These are phyloP conservation scores for Tanaodytes sp. DNA, from an alignment of 2,888 invertebrate species.

Conservation along the genomic window DNA sequence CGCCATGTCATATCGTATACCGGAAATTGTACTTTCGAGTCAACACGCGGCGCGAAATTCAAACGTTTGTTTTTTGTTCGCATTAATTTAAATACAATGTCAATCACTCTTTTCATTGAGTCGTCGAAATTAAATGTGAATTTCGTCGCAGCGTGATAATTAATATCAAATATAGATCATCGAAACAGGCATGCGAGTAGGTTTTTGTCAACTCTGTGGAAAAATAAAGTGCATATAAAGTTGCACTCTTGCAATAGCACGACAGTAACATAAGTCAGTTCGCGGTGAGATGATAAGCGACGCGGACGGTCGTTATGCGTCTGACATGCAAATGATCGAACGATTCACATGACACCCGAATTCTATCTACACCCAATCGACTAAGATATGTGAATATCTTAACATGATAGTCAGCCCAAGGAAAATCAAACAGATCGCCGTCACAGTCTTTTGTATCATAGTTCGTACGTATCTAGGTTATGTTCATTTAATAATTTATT, in stretches of 20 bases:
- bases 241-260: neutral
- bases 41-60: slow-evolving; percentile 1
- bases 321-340: slow-evolving; percentile 19
- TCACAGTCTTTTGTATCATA: slow-evolving; percentile 65
- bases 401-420: slow-evolving; percentile 67
- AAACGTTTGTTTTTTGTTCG: neutral
- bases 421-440: slow-evolving; percentile 69
- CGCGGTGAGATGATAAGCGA: slow-evolving; percentile 8
- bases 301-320: slow-evolving; percentile 10
- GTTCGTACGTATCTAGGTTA: slow-evolving; percentile 63
- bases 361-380: neutral
- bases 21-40: too few relatives aligned
- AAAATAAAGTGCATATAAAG: neutral
- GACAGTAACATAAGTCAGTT: neutral
- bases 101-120: too few relatives aligned
- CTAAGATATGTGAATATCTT: slow-evolving; percentile 31
- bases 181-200: too few relatives aligned
- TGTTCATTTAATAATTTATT: slow-evolving; percentile 13
- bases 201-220: too few relatives aligned
- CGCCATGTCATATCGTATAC: too few relatives aligned
- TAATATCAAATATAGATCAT: too few relatives aligned
- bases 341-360: slow-evolving; percentile 26
- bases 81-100: too few relatives aligned
- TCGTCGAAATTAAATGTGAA: too few relatives aligned
- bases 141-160: too few relatives aligned